These are phyloP conservation scores for Tachyglossus aculeatus DNA, from an alignment of 2,797 vertebrate species.

Conservation along the genomic window DNA sequence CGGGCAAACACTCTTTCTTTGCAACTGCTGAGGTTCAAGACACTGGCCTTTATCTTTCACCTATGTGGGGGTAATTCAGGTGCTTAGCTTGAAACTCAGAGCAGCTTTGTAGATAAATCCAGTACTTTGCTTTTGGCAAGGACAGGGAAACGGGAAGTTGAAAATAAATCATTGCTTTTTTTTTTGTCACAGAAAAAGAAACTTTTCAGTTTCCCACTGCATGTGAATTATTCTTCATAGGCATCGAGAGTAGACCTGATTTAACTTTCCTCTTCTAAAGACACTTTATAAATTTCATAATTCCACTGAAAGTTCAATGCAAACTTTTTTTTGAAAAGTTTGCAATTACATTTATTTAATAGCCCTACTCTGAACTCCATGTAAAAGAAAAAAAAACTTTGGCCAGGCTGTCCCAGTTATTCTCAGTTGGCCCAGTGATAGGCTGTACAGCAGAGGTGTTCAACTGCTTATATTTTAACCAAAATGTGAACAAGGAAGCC, in stretches of 20 bases:
- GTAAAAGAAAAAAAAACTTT: constrained; percentile 10
- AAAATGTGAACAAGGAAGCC: constrained; percentile 72
- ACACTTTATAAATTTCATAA: not conserved
- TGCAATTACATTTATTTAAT: constrained; percentile 47
- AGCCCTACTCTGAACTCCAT: constrained; percentile 28
- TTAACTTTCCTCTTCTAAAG: not conserved
- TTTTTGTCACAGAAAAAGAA: constrained; percentile 23
- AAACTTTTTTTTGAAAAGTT: constrained; percentile 29
- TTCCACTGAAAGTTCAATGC: not conserved
- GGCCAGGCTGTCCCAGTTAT: constrained; percentile 37
- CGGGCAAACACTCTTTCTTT: not conserved
- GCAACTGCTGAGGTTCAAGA: not conserved
- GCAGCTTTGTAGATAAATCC: constrained; percentile 8
- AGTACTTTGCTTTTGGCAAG: constrained; percentile 28
- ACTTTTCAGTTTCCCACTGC: constrained; percentile 10
- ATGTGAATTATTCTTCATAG: not conserved
- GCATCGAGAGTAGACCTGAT: not conserved
- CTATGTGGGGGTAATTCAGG: not conserved
- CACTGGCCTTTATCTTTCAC: not conserved
- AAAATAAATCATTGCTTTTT: constrained; percentile 20
- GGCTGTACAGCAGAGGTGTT: constrained; percentile 56
- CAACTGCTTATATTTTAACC: constrained; percentile 60
- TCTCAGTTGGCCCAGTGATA: constrained; percentile 42
- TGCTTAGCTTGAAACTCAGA: constrained; percentile 12
- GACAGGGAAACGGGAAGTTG: not conserved